These are phyloP conservation scores for Acleris emargana DNA, from an alignment of 2,888 invertebrate species.

Conservation along the genomic window DNA sequence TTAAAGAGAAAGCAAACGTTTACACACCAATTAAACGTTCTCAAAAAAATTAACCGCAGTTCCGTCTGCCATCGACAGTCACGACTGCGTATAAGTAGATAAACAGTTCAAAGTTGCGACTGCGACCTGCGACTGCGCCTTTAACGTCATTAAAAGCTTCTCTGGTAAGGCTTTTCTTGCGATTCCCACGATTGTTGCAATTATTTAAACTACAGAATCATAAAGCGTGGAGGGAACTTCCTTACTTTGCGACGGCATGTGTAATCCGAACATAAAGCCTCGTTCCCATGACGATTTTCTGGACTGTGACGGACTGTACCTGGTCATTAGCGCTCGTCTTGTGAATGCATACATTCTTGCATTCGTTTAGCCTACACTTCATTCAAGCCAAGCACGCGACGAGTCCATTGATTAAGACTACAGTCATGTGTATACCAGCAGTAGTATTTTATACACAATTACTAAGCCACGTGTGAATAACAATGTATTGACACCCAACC, in stretches of 20 bases:
- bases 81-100: slow-evolving; percentile 43
- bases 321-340: slow-evolving; percentile 47
- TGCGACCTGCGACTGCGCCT: no score
- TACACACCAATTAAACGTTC: slow-evolving; percentile 59
- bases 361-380: slow-evolving; percentile 18
- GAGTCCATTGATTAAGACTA: slow-evolving; percentile 28
- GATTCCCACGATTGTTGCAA: slow-evolving; percentile 53
- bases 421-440: slow-evolving; percentile 27
- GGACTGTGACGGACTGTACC: slow-evolving; percentile 62
- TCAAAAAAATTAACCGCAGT: slow-evolving; percentile 53
- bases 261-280: slow-evolving; percentile 58
- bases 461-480: slow-evolving; percentile 31
- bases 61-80: slow-evolving; percentile 54
- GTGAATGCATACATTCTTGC: slow-evolving; percentile 9
- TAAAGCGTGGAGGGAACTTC: slow-evolving; percentile 51
- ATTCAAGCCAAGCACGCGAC: slow-evolving; percentile 24
- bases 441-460: slow-evolving; percentile 12
- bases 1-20: slow-evolving; percentile 57
- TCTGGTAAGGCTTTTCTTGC: slow-evolving; percentile 12
- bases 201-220: slow-evolving; percentile 51
- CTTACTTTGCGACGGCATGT: slow-evolving; percentile 54
- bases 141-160: background rate
- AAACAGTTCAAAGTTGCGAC: background rate
- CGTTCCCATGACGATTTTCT: slow-evolving; percentile 75
- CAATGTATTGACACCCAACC: slow-evolving; percentile 43